Evolutionary conservation across 2,888 invertebrate species (phyloP), one percentile per base, ranked within the genome.

Genomic region (Polia nebulosa): DNA sequence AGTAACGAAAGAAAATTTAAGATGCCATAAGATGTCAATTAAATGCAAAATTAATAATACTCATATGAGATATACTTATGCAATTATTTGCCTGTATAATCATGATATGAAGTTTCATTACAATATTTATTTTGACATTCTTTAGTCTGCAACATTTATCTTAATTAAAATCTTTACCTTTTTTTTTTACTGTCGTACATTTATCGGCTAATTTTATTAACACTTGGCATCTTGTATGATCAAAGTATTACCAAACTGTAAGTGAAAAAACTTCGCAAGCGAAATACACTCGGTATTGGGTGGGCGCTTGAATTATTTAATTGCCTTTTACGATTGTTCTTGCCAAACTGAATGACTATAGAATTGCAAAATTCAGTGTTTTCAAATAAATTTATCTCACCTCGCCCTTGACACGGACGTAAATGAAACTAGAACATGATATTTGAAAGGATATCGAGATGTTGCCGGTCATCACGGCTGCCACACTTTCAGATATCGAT

Each of bases 381-480:
- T 71, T 80, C 68, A 72, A 77, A 73, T 82, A 73, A 72, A 72
- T 68, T 34, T 45, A 44, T 68, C 52, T 83, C 59, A 64, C 78
- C 81, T 81, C 57, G 80, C 70, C 85, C 83, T 78, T 82, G 82
- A 80, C 78, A 60, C 32, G 52, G 44, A 49, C 70, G 20, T 57
- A 80, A 75, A 80, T 25, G 62, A 76, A 82, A 82, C 83, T 78
- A 80, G 78, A 68, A 71, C 72, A 68, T 59, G 56, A 70, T 72
- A 72, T 69, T 82, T 76, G 81, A 78, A 77, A 78, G 74, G 71
- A 78, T 78, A 75, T 82, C 72, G 60, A 72, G 72, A 78, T 74
- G 75, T 59, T 56, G 52, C 55, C 47, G 62, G 55, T 45, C 62
- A 72, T 70, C 72, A 65, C 76, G 70, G 69, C 69, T 29, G 60